Conservation (phyloP, 2,888 invertebrate genomes). For the Cephonodes hylas region DNA sequence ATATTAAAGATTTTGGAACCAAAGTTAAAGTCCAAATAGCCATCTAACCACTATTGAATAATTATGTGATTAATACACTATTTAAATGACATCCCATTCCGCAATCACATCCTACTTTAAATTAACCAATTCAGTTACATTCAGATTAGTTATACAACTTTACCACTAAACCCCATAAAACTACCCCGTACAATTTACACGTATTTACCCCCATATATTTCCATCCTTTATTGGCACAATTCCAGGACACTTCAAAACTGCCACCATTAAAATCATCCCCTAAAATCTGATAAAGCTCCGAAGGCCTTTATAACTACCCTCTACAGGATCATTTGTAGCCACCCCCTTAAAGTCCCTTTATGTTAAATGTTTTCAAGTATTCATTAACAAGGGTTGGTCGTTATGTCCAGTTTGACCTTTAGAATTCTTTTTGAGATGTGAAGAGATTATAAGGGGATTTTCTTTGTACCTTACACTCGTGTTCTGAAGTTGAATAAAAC, state of each 20-base stretch:
- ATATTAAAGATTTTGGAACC: too few relatives aligned
- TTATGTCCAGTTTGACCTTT: background rate
- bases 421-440: background rate
- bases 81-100: too few relatives aligned
- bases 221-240: background rate
- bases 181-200: background rate
- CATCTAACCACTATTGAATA: too few relatives aligned
- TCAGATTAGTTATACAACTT: background rate
- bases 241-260: background rate
- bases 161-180: background rate
- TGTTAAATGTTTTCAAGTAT: constrained; percentile 24
- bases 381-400: constrained; percentile 30
- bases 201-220: background rate
- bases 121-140: background rate
- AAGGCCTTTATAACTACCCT: background rate
- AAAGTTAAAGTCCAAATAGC: too few relatives aligned
- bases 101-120: too few relatives aligned
- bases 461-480: background rate
- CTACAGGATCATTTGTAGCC: background rate
- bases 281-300: background rate
- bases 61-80: too few relatives aligned
- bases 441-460: background rate
- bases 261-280: background rate
- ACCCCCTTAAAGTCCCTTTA: constrained; percentile 16
- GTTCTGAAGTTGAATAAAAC: too few relatives aligned